Evolutionary conservation across 1,140 invertebrate species (phyloP).

Genomic region (Euglossa dilemma): DNA sequence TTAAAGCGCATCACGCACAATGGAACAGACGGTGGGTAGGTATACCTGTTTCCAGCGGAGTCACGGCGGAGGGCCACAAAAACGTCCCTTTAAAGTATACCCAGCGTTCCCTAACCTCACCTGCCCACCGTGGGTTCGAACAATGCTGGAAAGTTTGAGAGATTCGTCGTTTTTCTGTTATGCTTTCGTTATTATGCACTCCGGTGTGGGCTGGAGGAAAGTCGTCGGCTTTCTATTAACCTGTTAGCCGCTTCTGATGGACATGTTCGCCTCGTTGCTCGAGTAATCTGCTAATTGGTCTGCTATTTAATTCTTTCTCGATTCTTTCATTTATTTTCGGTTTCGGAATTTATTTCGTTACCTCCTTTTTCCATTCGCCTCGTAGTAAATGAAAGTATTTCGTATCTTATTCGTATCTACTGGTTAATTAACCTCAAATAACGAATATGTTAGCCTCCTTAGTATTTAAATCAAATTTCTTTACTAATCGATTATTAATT

Average conservation of each 20-base stretch:
- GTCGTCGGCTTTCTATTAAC: conserved; percentile 36
- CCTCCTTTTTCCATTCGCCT: no score
- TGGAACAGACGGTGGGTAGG: not conserved
- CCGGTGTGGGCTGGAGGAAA: not conserved
- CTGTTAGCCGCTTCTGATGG: not conserved
- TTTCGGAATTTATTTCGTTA: no score
- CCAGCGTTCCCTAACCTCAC: not conserved
- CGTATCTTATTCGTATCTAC: no score
- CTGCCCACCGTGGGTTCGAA: not conserved
- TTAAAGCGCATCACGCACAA: conserved; percentile 33
- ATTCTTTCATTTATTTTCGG: no score
- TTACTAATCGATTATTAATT: no score
- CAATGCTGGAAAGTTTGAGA: conserved; percentile 35
- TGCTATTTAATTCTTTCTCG: not conserved
- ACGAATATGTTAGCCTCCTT: no score
- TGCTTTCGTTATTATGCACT: conserved; percentile 28
- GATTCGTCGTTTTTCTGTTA: conserved; percentile 28
- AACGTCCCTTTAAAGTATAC: not conserved
- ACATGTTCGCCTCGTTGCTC: not conserved
- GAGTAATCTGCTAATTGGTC: not conserved
- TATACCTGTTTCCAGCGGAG: not conserved
- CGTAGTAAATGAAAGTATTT: no score
- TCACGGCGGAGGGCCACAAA: not conserved
- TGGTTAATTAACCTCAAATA: no score
- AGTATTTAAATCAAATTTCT: no score